Conservation (phyloP, 2,888 invertebrate species). For the Drosophila emarginata region DNA sequence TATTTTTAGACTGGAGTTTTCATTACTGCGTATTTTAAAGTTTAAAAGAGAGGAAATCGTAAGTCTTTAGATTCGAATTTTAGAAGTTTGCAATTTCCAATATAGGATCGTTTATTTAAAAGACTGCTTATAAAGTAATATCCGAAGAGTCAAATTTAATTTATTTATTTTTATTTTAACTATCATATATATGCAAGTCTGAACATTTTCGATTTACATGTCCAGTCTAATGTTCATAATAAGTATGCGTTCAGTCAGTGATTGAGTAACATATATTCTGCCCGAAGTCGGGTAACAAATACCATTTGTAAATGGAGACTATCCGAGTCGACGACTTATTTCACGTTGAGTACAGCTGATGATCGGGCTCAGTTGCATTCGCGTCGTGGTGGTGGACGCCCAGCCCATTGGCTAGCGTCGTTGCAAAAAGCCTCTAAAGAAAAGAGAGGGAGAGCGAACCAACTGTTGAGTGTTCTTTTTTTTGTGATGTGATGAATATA, state of each 20-base stretch:
- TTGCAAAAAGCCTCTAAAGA: background rate
- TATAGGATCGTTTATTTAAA: too few species aligned
- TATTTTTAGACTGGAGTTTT: too few species aligned
- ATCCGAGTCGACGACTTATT: constrained; percentile 21
- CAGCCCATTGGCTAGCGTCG: constrained; percentile 27
- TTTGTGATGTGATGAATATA: background rate
- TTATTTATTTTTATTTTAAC: background rate
- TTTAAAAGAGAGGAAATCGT: too few species aligned
- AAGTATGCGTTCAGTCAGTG: background rate
- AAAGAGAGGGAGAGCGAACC: constrained; percentile 24
- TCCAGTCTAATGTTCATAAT: constrained; percentile 4
- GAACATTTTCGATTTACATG: background rate
- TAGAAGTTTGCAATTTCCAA: too few species aligned
- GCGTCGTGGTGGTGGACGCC: constrained; percentile 59
- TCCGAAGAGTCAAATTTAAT: background rate
- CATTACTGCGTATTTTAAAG: too few species aligned
- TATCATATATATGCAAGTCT: background rate
- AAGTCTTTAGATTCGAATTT: too few species aligned
- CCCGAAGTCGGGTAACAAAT: constrained; percentile 11
- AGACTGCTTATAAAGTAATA: too few species aligned
- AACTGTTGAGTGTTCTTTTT: constrained; percentile 52
- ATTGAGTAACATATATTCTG: constrained; percentile 35
- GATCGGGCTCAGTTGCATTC: constrained; percentile 30
- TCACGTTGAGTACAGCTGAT: constrained; percentile 5
- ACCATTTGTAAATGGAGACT: constrained; percentile 20